Evolutionary conservation across 2,888 invertebrate genomes (phyloP), one percentile per base, ranked within the genome.

Genomic region (Cetonia aurata): DNA sequence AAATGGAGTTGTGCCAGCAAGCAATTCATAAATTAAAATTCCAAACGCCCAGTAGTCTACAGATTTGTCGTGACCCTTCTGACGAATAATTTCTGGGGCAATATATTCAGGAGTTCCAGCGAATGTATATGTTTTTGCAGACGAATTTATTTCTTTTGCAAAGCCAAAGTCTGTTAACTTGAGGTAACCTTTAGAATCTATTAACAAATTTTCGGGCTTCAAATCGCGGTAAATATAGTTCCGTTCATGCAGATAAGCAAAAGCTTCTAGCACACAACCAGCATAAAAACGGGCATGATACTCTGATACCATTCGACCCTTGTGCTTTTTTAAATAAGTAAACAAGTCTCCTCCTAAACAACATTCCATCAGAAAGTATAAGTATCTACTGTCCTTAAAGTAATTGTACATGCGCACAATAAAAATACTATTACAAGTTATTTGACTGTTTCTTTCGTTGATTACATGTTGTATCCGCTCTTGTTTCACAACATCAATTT

Each of bases 151-250:
- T 42, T 70, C 62, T 83, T 97, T 97, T 17, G 96, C 96, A 83
- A 97, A 98, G 10, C 98, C 97, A 84, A 98, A 98, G 83, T 98
- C 97, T 33, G 94, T 94, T 90, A 98, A 85, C 88, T 98, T 98
- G 62, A 96, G 89, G 79, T 96, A 96, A 70, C 98, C 98, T 67
- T 90, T 87, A 53, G 87, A 86, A 77, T 95, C 96, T 6, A 98
- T 86, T 88, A 98, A 91, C 69, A 98, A 87, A 84, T 98, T 98
- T 85, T 98, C 98, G 0, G 98, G 98, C 81, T 98, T 98, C 52
- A 98, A 89, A 84, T 98, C 98, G 72, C 97, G 87, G 76, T 88
- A 89, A 52, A 92, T 88, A 81, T 93, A 94, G 75, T 93, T 91
- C 78, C 93, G 89, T 8, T 91, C 88, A 83, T 98, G 98, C 9